These are phyloP conservation scores for Euzophera pinguis DNA, from an alignment of 2,888 invertebrate species.

Conservation along the genomic window DNA sequence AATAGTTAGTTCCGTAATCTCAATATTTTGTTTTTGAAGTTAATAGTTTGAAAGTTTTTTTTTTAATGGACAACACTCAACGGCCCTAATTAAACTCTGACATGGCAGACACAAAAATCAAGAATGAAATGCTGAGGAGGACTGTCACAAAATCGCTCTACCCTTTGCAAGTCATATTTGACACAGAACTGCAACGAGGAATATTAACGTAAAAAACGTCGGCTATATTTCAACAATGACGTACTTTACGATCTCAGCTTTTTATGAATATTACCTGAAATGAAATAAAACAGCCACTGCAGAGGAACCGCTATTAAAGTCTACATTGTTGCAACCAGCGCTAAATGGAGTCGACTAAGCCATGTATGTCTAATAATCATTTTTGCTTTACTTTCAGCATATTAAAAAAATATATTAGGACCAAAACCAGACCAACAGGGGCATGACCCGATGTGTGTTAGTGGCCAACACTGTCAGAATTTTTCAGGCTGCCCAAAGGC, in stretches of 20 bases:
- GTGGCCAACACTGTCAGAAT: no score
- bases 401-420: no score
- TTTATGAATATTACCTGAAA: conserved; percentile 15
- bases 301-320: conserved; percentile 17
- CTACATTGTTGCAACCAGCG: conserved; percentile 13
- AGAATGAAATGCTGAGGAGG: no score
- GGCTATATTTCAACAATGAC: neutral
- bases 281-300: neutral
- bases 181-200: neutral
- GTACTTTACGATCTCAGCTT: neutral
- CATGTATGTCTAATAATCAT: neutral
- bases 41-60: no score
- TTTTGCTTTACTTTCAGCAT: no score
- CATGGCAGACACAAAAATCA: no score
- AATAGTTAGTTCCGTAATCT: no score
- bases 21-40: no score
- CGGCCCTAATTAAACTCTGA: neutral
- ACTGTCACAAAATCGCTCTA: no score
- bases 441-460: no score
- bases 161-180: neutral
- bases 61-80: neutral
- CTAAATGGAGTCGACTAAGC: neutral
- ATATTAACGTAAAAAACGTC: neutral
- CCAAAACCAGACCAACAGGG: no score
- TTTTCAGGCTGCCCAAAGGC: no score